Evolutionary conservation across 2,113 vertebrate genomes (phyloP).

Genomic region (Caranx ignobilis): DNA sequence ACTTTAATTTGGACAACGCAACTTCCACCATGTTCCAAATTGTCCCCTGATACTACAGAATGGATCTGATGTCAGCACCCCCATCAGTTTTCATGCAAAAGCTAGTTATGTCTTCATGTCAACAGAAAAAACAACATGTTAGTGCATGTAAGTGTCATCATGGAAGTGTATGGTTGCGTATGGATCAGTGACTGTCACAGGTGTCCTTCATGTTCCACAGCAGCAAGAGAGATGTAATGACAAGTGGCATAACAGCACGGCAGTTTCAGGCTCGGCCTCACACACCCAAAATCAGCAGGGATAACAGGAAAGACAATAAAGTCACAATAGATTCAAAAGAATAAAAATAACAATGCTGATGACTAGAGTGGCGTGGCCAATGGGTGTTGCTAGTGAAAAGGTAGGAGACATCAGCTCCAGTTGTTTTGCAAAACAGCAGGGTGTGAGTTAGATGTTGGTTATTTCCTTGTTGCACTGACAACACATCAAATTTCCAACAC

Average conservation of each 20-base stretch:
- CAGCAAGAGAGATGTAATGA: not conserved
- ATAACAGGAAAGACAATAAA: not conserved
- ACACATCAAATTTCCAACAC: not conserved
- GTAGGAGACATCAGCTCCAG: not conserved
- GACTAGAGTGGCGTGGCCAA: not conserved
- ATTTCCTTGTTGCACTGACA: not conserved
- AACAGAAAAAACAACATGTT: no score
- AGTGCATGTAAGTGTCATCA: no score
- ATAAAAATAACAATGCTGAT: not conserved
- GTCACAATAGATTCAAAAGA: not conserved
- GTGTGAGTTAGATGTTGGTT: not conserved
- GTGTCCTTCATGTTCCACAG: not conserved
- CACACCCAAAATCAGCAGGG: not conserved
- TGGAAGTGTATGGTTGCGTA: no score
- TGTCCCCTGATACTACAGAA: not conserved
- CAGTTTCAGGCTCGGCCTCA: not conserved
- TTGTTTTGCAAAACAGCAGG: not conserved
- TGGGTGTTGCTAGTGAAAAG: constrained; percentile 1
- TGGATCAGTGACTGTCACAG: not conserved
- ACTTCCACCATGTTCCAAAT: not conserved
- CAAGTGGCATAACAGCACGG: not conserved
- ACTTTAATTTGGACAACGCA: not conserved
- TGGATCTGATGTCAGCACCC: not conserved
- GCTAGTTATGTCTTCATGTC: not conserved
- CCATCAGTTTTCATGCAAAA: constrained; percentile 4